These are phyloP conservation scores for Diachasmimorpha longicaudata DNA, from an alignment of 1,140 invertebrate species.

Conservation along the genomic window DNA sequence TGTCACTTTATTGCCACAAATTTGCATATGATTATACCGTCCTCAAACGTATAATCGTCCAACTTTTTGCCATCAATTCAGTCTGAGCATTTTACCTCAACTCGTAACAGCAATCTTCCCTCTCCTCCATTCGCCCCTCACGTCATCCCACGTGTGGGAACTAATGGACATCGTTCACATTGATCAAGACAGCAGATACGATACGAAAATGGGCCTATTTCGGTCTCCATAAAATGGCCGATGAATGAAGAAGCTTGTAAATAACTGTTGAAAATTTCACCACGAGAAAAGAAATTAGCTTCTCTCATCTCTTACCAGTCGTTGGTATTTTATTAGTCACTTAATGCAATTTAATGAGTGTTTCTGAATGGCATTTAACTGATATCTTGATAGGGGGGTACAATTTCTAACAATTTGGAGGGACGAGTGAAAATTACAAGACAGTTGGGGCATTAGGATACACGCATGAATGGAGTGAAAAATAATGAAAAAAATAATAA, in stretches of 20 bases:
- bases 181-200: conserved; percentile 13
- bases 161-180: conserved; percentile 2
- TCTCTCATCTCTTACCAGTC: neutral
- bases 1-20: conserved; percentile 30
- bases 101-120: neutral
- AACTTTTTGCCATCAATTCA: neutral
- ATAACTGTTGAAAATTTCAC: conserved; percentile 7
- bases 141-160: neutral
- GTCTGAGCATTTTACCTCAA: neutral
- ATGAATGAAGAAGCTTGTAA: conserved; percentile 5
- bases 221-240: neutral
- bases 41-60: conserved; percentile 10
- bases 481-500: neutral
- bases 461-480: neutral
- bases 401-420: neutral
- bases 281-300: neutral
- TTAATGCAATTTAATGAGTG: neutral
- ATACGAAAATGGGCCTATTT: neutral
- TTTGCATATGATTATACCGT: conserved; percentile 33
- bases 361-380: neutral
- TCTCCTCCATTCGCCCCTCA: no score
- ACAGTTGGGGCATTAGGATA: neutral
- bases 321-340: conserved; percentile 8
- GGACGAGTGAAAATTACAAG: neutral
- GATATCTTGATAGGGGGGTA: neutral